Base-by-base conservation (phyloP, 1,140 invertebrate genomes). In the Drosophila erecta region DNA sequence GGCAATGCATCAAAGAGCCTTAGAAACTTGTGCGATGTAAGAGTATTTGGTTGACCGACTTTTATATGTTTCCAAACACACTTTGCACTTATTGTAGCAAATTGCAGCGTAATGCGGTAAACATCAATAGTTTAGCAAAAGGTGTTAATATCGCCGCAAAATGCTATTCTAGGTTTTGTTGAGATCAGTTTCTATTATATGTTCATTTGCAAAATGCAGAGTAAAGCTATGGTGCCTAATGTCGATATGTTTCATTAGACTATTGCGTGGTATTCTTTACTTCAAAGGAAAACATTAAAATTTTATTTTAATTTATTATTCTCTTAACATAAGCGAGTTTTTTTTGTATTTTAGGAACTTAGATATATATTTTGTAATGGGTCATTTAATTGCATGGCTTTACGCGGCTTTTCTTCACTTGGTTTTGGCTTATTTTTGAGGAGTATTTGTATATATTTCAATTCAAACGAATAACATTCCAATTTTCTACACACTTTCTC, bases 1-100 rank as follows among this genome's bases (percentile, higher is more conserved):
- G 54, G 54, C 44, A 71, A 66, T 50, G 64, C 64, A 64, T 66
- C 64, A 66, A 66, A 66, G 58, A 41, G 24, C n/a, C 15, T 24
- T 35, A 10, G 44, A 27, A 24, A 35, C 17, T 64, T 24, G 35
- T n/a, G 15, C 24, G 27, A 64, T 66, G 64, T 66, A 64, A 64
- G 62, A 30, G 44, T 20, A 33, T 66, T 66, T 22, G 27, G 43
- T 33, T 64, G 55, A 40, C 47, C 47, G 59, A 24, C 24, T 40
- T 66, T 50, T 35, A 59, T 60, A 24, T 27, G 17, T 62, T 59
- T 59, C 11, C 60, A 24, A 62, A 59, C 60, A 62, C 60, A 59
- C n/a, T 59, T 24, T 58, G 17, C 22, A n/a, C 41, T 57, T 30
- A 11, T 49, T 17, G n/a, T 17, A 4, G 24, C 24, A 33, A 11